phyloP scores from a whole-genome alignment of 2,888 invertebrate species.

The Tyria jacobaeae region DNA sequence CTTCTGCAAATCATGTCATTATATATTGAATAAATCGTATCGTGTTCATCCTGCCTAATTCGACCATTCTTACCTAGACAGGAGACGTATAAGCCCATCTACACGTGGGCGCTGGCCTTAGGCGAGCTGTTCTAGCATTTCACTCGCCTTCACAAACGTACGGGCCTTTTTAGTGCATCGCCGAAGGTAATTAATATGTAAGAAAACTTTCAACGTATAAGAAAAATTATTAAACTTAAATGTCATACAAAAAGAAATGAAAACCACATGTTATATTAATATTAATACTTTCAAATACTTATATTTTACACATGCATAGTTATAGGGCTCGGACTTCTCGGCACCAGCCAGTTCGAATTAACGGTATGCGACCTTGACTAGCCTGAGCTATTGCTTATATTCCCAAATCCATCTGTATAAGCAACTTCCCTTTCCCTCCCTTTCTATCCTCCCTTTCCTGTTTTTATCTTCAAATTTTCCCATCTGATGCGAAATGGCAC shows the following conservation, averaged over 20 bases:
- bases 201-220: constrained; percentile 2
- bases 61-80: constrained; percentile 60
- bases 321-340: no score
- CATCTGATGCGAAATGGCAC: no score
- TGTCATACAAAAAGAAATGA: not conserved
- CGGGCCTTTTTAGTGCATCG: constrained; percentile 60
- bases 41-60: constrained; percentile 46
- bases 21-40: constrained; percentile 11
- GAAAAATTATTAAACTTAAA: not conserved
- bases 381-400: no score
- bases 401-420: no score
- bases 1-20: not conserved
- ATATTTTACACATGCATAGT: no score
- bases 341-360: no score
- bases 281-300: not conserved
- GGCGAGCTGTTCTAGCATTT: constrained; percentile 58
- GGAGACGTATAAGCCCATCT: constrained; percentile 78
- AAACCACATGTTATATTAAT: no score
- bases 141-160: constrained; percentile 53
- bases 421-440: no score
- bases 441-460: no score
- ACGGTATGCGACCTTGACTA: no score
- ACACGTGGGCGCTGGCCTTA: constrained; percentile 74
- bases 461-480: no score
- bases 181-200: constrained; percentile 61